These are phyloP conservation scores for Harmothoe impar DNA, from an alignment of 2,888 invertebrate species.

Conservation along the genomic window DNA sequence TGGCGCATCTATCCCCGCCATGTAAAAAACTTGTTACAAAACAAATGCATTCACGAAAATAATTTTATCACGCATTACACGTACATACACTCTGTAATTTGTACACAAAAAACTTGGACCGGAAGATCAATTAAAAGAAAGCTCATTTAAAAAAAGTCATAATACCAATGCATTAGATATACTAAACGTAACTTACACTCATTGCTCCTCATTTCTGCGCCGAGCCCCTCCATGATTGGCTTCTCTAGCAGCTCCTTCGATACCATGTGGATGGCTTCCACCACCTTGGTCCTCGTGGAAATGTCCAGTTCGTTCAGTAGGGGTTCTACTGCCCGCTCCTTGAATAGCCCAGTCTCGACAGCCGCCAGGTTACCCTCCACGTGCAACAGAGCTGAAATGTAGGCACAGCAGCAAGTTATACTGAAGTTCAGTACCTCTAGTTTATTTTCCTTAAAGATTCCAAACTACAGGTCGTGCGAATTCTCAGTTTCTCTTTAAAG, in stretches of 20 bases:
- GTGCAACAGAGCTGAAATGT: neutral
- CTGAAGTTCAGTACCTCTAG: too few relatives aligned
- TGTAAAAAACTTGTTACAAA: too few relatives aligned
- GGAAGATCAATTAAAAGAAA: neutral
- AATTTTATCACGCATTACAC: too few relatives aligned
- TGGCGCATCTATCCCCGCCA: too few relatives aligned
- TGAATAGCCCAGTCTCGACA: neutral
- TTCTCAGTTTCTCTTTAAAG: too few relatives aligned
- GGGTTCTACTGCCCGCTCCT: neutral
- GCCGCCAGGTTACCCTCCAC: neutral
- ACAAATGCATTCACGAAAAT: too few relatives aligned
- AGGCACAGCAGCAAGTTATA: too few relatives aligned
- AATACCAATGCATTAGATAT: neutral
- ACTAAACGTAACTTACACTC: neutral
- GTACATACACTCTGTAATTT: too few relatives aligned
- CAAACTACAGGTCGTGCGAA: too few relatives aligned
- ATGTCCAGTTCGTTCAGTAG: neutral
- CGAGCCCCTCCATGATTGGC: conserved; percentile 15
- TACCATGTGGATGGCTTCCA: neutral
- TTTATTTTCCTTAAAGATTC: too few relatives aligned
- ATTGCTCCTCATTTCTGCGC: neutral
- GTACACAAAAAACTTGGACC: too few relatives aligned
- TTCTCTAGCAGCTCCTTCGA: conserved; percentile 12
- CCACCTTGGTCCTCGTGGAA: neutral
- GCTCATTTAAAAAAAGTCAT: neutral